Evolutionary conservation across 2,113 vertebrate genomes (phyloP).

Genomic region (Ceratotherium simum): DNA sequence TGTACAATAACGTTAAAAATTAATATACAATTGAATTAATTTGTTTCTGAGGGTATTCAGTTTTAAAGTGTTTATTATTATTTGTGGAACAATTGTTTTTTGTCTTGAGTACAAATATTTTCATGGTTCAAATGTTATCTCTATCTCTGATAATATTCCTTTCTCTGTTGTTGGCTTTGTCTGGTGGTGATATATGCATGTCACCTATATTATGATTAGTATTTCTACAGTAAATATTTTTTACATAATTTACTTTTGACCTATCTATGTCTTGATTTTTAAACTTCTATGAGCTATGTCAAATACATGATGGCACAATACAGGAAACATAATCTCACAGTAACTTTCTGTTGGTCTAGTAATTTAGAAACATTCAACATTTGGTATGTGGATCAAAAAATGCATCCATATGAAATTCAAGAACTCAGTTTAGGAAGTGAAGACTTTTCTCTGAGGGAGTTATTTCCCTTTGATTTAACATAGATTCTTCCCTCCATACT

Average conservation of each 20-base stretch:
- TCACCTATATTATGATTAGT: background rate
- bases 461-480: background rate
- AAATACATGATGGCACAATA: background rate
- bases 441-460: background rate
- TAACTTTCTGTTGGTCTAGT: background rate
- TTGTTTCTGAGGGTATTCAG: background rate
- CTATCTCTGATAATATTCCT: background rate
- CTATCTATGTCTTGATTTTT: background rate
- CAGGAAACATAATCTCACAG: background rate
- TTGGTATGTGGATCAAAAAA: background rate
- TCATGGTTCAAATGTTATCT: background rate
- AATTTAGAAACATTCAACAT: background rate
- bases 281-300: background rate
- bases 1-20: background rate
- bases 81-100: background rate
- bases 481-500: fast-evolving
- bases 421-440: background rate
- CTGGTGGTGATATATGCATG: background rate
- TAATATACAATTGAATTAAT: background rate
- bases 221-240: background rate
- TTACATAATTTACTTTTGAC: background rate
- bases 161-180: background rate
- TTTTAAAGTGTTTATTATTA: background rate
- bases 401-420: background rate
- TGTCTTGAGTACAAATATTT: background rate